Conservation (phyloP, 1,140 invertebrate species). For the Drosophila dunni region DNA sequence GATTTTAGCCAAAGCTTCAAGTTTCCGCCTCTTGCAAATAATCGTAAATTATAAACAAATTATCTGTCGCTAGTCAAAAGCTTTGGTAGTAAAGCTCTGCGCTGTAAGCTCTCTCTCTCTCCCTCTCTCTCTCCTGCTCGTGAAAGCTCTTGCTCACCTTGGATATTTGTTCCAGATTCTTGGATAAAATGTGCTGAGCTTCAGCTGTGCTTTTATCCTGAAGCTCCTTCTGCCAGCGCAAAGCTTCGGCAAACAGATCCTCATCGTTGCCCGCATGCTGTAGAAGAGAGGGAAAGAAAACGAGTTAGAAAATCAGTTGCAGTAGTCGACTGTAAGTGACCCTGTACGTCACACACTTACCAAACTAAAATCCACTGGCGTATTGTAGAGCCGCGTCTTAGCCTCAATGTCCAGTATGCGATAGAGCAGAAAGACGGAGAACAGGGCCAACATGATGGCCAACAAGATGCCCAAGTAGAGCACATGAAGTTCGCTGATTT, state of each 20-base stretch:
- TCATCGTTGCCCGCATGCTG: conserved; percentile 61
- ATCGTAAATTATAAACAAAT: neutral
- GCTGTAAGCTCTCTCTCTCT: too few relatives aligned
- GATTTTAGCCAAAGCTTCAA: conserved; percentile 10
- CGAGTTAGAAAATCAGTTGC: neutral
- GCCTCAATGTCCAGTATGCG: conserved; percentile 74
- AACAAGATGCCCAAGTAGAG: conserved; percentile 71
- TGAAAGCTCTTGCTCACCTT: conserved; percentile 48
- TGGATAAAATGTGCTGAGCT: conserved; percentile 70
- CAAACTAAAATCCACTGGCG: conserved; percentile 66
- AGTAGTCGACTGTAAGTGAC: neutral
- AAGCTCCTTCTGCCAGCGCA: conserved; percentile 72
- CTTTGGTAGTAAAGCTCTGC: too few relatives aligned
- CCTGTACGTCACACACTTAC: conserved; percentile 40
- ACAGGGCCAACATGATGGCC: conserved; percentile 65
- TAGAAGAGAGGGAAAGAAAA: neutral
- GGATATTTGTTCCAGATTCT: conserved; percentile 77
- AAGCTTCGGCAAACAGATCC: conserved; percentile 72
- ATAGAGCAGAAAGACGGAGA: conserved; percentile 75
- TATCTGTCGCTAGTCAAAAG: too few relatives aligned
- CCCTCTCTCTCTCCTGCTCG: too few relatives aligned
- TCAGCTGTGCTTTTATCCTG: conserved; percentile 73
- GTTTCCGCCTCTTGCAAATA: neutral
- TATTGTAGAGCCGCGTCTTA: conserved; percentile 60
- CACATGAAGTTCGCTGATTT: conserved; percentile 60